phyloP scores from a whole-genome alignment of 1,140 invertebrate genomes.

The Lepidurus apus region DNA sequence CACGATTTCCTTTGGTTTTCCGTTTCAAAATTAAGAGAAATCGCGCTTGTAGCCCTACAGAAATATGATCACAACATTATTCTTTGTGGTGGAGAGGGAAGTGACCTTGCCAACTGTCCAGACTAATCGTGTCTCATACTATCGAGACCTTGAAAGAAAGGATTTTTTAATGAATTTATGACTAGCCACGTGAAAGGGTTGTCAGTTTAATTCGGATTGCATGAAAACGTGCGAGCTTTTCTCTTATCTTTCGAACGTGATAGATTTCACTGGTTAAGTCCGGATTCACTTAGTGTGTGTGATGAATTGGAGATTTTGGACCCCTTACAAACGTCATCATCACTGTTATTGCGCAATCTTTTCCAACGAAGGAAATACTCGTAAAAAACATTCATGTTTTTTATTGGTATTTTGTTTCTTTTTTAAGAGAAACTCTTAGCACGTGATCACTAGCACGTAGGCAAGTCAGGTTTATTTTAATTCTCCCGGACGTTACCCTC shows the following conservation, averaged over 20 bases:
- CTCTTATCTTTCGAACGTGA: not conserved
- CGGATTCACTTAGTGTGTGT: not conserved
- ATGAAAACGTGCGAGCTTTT: not conserved
- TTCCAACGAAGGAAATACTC: not conserved
- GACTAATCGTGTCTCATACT: not conserved
- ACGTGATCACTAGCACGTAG: not conserved
- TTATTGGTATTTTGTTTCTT: not conserved
- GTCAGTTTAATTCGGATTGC: not conserved
- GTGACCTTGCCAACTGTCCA: not conserved
- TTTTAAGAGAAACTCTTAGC: not conserved
- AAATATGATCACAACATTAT: too few species aligned
- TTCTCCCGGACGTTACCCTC: not conserved
- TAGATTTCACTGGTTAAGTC: not conserved
- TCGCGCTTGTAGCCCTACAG: too few species aligned
- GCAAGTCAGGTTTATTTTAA: not conserved
- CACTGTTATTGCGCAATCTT: not conserved
- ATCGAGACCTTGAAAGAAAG: conserved; percentile 11
- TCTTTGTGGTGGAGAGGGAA: not conserved
- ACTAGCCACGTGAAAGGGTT: not conserved
- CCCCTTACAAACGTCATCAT: not conserved
- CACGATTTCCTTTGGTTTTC: not conserved
- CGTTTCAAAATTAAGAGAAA: not conserved
- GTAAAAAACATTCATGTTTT: not conserved
- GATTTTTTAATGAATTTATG: not conserved
- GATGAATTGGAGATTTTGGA: not conserved